These are phyloP conservation scores for Stegodyphus mimosarum DNA, from an alignment of 1,140 invertebrate genomes.

Conservation along the genomic window DNA sequence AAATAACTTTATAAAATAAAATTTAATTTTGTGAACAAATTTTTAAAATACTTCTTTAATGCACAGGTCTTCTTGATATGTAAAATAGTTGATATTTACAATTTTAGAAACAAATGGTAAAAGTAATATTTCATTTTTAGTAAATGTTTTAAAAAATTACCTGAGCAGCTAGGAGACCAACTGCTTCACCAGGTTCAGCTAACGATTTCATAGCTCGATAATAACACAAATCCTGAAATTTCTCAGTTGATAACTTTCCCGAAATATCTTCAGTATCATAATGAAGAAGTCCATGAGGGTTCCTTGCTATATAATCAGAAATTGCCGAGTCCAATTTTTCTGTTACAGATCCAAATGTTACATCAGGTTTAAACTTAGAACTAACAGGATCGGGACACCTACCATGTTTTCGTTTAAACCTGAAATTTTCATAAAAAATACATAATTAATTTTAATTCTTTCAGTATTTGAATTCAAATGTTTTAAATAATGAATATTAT, in stretches of 20 bases:
- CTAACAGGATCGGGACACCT: conserved; percentile 76
- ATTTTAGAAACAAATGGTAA: too few species aligned
- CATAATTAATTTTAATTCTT: too few species aligned
- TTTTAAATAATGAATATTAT: too few species aligned
- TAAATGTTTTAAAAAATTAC: conserved; percentile 63
- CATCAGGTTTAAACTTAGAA: conserved; percentile 77
- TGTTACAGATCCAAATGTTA: conserved; percentile 79
- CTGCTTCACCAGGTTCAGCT: conserved; percentile 92
- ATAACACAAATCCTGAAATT: conserved; percentile 79
- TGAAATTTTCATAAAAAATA: conserved; percentile 16
- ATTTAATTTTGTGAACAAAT: too few species aligned
- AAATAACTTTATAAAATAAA: too few species aligned
- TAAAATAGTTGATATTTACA: too few species aligned
- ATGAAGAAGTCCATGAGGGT: conserved; percentile 18
- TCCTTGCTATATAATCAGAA: conserved; percentile 72
- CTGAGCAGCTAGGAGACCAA: conserved; percentile 93
- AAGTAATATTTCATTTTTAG: too few species aligned
- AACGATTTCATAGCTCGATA: conserved; percentile 81
- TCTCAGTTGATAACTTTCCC: conserved; percentile 26
- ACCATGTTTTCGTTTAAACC: conserved; percentile 64
- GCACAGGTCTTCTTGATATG: too few species aligned
- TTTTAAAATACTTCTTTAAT: too few species aligned
- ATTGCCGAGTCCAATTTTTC: conserved; percentile 82
- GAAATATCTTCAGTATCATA: conserved; percentile 65
- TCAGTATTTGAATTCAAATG: too few species aligned